Evolutionary conservation across 2,797 vertebrate genomes (phyloP), one percentile per base, ranked within the genome.

Genomic region (Craterocephalus amniculus): DNA sequence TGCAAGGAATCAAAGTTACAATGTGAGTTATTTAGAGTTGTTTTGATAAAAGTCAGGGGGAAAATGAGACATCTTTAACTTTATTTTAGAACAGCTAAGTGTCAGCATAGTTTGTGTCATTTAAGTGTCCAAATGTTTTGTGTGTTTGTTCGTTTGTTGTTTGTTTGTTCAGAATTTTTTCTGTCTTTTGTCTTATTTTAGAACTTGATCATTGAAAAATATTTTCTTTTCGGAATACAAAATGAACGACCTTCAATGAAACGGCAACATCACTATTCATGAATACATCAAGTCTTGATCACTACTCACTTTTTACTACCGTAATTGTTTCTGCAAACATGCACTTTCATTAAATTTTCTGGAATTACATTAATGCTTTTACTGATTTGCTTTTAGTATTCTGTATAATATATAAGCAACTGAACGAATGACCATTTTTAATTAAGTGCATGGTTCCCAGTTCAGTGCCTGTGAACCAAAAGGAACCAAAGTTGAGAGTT

Each of bases 401-500:
- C 22, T 43, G 3, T 22, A 16, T 2, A 34, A 22, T 5, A 22
- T n/a, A 18, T 48, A 20, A 48, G 40, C 20, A 18, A 11, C 18
- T 16, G 48, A 68, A 26, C 12, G 20, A 6, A 54, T n/a, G 22
- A 31, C n/a, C 11, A 57, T 4, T 52, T 32, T 16, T n/a, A 32
- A 56, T 18, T 58, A 18, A 0, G 65, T 49, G 65, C 49, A 43
- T 22, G n/a, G 34, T 36, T 64, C 60, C 31, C 32, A 32, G 20
- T 34, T n/a, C n/a, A n/a, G n/a, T 14, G 48, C 55, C 26, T 31
- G 26, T 26, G 29, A 11, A 49, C 56, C n/a, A 67, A 73, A 63
- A 48, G 16, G 11, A 48, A 70, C 11, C 51, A 40, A 43, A 80
- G 43, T 74, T 48, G 36, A 52, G 27, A n/a, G 22, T 65, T 74